Percentiles rank a stretch among this genome's conserved stretches.
These are phyloP conservation scores for Drosophila glabriapex DNA, from an alignment of 2,888 invertebrate genomes.

Conservation along the genomic window DNA sequence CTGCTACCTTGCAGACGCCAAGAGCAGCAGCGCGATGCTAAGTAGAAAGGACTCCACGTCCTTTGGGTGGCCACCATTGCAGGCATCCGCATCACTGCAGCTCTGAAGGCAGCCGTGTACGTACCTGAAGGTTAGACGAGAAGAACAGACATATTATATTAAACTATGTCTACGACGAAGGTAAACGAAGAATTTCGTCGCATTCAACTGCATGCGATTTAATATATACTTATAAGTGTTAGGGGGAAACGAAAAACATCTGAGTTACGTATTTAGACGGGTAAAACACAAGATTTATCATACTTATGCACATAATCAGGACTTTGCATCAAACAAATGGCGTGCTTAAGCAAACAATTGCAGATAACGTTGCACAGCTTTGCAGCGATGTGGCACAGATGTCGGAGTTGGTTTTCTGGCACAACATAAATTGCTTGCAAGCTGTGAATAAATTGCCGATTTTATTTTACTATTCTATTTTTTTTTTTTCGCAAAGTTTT, in stretches of 20 bases:
- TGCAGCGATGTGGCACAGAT: neutral
- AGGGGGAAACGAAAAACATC: neutral
- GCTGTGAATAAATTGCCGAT: neutral
- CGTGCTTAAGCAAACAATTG: constrained; percentile 15
- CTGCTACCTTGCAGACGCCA: constrained; percentile 66
- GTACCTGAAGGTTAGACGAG: constrained; percentile 87
- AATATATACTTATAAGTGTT: constrained; percentile 7
- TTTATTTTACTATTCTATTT: neutral
- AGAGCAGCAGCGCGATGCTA: constrained; percentile 45
- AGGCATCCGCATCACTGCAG: constrained; percentile 96
- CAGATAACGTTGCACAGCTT: constrained; percentile 6
- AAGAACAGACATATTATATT: constrained; percentile 38
- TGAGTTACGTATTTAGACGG: neutral
- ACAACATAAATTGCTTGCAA: neutral
- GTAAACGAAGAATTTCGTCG: constrained; percentile 43
- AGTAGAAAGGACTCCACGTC: constrained; percentile 53
- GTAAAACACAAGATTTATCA: constrained; percentile 17
- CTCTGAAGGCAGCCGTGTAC: constrained; percentile 97
- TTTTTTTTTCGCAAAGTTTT: neutral
- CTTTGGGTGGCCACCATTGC: constrained; percentile 87
- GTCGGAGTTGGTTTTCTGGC: neutral
- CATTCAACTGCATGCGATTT: constrained; percentile 22
- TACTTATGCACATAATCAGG: neutral
- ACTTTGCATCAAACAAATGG: constrained; percentile 6
- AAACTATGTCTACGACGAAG: constrained; percentile 52